Evolutionary conservation across 2,888 invertebrate species (phyloP).

Genomic region (Andrena flavipes): DNA sequence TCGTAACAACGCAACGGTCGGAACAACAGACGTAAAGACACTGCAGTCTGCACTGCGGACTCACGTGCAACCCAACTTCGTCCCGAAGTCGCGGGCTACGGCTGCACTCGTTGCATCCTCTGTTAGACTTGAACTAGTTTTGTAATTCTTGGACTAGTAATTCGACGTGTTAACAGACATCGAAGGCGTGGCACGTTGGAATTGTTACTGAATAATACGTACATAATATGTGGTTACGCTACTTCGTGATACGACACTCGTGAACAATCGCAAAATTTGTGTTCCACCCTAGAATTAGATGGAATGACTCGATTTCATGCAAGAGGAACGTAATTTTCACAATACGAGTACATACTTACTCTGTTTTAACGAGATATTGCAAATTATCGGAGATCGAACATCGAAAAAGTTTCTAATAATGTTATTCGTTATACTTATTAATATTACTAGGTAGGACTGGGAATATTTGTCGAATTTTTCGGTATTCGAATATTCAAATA

Average conservation of each 20-base stretch:
- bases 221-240: too few species aligned
- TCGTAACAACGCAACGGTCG: background rate
- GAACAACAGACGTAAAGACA: conserved; percentile 59
- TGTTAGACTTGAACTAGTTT: conserved; percentile 53
- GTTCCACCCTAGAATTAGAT: background rate
- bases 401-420: too few species aligned
- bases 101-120: conserved; percentile 26
- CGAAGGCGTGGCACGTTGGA: background rate
- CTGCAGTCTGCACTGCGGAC: conserved; percentile 80
- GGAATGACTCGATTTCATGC: too few species aligned
- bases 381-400: too few species aligned
- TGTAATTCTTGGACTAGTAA: conserved; percentile 12
- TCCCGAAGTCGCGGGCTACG: conserved; percentile 44
- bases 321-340: too few species aligned
- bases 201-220: conserved; percentile 11
- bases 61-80: conserved; percentile 65
- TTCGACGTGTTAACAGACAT: conserved; percentile 50
- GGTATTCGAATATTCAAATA: too few species aligned
- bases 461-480: too few species aligned
- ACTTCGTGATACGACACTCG: too few species aligned
- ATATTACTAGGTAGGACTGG: too few species aligned
- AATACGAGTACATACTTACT: too few species aligned
- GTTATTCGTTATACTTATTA: too few species aligned
- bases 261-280: background rate
- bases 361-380: too few species aligned